Evolutionary conservation across 2,888 invertebrate species (phyloP).

Genomic region (Cancer borealis): DNA sequence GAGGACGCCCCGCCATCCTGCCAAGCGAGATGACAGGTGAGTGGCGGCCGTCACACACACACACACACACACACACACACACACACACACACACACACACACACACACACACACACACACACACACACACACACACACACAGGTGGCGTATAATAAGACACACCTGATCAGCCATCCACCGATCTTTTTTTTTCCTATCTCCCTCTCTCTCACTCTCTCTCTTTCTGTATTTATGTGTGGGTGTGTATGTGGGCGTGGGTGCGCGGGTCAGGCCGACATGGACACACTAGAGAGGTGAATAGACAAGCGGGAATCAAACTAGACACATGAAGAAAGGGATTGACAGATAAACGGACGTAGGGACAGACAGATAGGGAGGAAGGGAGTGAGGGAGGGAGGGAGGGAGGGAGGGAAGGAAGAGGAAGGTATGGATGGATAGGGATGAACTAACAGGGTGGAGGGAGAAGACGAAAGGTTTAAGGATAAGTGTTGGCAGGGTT

Average conservation of each 20-base stretch:
- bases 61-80: constrained; percentile 20
- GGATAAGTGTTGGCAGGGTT: not conserved
- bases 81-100: constrained; percentile 20
- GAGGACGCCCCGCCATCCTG: not conserved
- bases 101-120: constrained; percentile 15
- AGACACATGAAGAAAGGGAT: constrained; percentile 20
- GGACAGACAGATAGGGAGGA: not conserved
- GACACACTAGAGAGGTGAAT: not conserved
- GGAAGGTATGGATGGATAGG: too few species aligned
- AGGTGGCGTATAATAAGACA: constrained; percentile 20
- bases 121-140: constrained; percentile 10
- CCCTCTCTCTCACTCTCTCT: constrained; percentile 20
- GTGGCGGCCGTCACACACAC: constrained; percentile 20
- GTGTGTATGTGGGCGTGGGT: too few species aligned
- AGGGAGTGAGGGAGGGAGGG: not conserved
- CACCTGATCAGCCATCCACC: not conserved
- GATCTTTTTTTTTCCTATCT: not conserved
- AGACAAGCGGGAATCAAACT: constrained; percentile 20
- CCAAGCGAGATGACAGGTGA: not conserved
- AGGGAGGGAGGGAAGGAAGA: too few species aligned
- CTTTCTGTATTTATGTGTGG: not conserved
- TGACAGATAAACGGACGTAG: constrained; percentile 7
- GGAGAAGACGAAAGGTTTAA: not conserved
- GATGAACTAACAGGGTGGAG: too few species aligned
- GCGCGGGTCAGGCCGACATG: too few species aligned